Percentiles rank a stretch among this genome's conserved stretches.
Evolutionary conservation across 2,113 vertebrate species (phyloP).

Genomic region (Podilymbus podiceps): DNA sequence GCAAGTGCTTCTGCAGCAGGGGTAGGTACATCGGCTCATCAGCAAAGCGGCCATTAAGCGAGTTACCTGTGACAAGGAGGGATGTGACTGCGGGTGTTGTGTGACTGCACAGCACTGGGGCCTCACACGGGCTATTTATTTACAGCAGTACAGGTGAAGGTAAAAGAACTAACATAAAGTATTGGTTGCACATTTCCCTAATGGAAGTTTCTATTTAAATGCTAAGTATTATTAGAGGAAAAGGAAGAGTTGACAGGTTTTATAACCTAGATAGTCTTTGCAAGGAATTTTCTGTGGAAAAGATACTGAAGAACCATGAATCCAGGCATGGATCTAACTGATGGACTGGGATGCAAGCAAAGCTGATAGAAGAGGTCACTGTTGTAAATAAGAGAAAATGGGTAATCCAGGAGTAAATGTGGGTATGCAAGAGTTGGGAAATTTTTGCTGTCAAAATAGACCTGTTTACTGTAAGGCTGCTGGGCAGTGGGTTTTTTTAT

Average conservation of each 20-base stretch:
- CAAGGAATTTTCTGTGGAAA: slow-evolving; percentile 3
- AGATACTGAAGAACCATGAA: not conserved
- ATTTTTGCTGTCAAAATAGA: slow-evolving; percentile 8
- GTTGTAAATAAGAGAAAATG: not conserved
- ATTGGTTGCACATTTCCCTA: slow-evolving; percentile 31
- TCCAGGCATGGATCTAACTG: not conserved
- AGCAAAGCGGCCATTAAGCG: slow-evolving; percentile 48
- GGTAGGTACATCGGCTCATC: slow-evolving; percentile 12
- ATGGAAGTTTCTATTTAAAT: slow-evolving; percentile 27
- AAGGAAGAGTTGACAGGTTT: slow-evolving; percentile 17
- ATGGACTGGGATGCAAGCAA: slow-evolving; percentile 2
- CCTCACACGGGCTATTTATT: not conserved
- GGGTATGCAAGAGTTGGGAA: not conserved
- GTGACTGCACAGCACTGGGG: not conserved
- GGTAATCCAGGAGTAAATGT: not conserved
- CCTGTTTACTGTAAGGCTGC: slow-evolving; percentile 41
- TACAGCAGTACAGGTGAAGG: slow-evolving; percentile 6
- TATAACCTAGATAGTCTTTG: not conserved
- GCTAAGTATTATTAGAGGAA: slow-evolving; percentile 17
- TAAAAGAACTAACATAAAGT: not conserved
- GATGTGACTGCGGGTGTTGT: not conserved
- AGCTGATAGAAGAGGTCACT: not conserved
- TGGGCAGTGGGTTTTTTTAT: not conserved
- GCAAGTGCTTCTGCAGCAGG: slow-evolving; percentile 10
- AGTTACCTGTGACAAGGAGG: not conserved